Conservation (phyloP, 2,797 vertebrate genomes). For the Pelochelys cantorii region DNA sequence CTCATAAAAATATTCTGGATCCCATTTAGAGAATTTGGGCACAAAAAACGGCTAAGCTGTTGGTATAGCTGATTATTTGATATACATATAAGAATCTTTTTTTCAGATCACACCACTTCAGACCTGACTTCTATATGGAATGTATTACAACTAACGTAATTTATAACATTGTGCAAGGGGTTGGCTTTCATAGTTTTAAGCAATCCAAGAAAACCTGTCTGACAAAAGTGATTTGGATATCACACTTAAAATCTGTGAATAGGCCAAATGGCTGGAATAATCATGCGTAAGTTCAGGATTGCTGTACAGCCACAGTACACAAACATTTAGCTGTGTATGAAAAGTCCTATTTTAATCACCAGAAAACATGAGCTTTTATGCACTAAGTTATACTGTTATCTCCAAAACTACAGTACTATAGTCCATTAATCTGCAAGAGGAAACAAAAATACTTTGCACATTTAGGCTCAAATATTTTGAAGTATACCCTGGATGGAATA, state of each 20-base stretch:
- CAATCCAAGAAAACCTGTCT: neutral
- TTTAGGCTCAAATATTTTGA: neutral
- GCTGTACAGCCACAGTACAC: neutral
- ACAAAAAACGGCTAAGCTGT: neutral
- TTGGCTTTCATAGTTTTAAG: neutral
- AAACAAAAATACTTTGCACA: neutral
- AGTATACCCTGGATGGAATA: neutral
- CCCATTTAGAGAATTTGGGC: neutral
- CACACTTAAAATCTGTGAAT: neutral
- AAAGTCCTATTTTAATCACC: neutral
- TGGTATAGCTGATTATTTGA: neutral
- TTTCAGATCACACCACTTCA: neutral
- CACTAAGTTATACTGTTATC: neutral
- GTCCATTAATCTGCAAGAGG: neutral
- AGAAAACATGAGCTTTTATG: neutral
- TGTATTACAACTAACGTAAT: neutral
- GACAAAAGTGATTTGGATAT: neutral
- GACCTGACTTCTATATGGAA: neutral
- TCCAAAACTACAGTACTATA: too few relatives aligned
- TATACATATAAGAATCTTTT: neutral
- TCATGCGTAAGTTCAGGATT: neutral
- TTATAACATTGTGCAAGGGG: neutral
- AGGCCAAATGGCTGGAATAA: neutral
- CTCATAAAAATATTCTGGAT: neutral
- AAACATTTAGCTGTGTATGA: neutral